Conservation (phyloP, 2,797 vertebrate genomes). For the Australoheros facetus region DNA sequence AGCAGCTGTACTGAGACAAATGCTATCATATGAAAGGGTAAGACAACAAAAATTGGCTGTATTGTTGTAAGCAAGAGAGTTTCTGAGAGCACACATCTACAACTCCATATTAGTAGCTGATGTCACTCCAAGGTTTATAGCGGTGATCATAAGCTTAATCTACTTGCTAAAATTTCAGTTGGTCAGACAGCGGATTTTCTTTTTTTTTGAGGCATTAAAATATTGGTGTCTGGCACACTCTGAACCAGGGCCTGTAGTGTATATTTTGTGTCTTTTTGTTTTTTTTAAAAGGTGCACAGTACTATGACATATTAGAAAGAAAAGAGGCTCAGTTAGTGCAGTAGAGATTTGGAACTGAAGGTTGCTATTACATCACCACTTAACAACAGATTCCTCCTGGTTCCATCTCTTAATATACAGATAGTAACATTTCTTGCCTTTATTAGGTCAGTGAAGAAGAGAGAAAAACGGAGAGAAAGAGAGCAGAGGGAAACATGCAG, state of each 20-base stretch:
- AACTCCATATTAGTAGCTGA: background rate
- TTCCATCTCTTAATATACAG: background rate
- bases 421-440: background rate
- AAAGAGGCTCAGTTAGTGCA: background rate
- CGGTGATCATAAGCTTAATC: background rate
- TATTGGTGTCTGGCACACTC: background rate
- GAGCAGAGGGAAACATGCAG: background rate
- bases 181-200: background rate
- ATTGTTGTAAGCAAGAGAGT: background rate
- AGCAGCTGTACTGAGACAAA: background rate
- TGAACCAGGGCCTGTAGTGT: background rate
- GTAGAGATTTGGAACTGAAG: background rate
- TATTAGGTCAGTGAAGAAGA: background rate
- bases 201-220: background rate
- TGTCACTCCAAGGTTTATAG: no score
- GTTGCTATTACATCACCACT: background rate
- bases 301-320: background rate
- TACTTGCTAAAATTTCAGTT: background rate
- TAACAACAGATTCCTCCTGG: background rate
- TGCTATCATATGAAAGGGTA: background rate
- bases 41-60: background rate
- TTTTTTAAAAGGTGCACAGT: background rate
- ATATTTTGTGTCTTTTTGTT: no score
- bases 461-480: background rate
- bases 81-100: background rate